These are phyloP conservation scores for Empidonax alnorum DNA, from an alignment of 2,113 vertebrate species.

Conservation along the genomic window DNA sequence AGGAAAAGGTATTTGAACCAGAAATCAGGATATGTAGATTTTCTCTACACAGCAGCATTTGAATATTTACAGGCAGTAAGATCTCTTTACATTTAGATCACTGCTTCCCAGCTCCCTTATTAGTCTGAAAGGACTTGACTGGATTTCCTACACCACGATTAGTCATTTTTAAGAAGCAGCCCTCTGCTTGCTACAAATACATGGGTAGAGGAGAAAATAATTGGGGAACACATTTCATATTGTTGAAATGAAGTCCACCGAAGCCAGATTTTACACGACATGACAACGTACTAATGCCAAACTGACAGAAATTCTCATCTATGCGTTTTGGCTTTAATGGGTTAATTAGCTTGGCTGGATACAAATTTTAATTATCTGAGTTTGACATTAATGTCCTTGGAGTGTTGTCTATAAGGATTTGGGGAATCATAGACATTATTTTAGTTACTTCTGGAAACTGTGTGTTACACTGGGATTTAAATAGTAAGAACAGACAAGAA, in stretches of 20 bases:
- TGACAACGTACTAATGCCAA: constrained; percentile 53
- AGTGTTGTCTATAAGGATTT: constrained; percentile 70
- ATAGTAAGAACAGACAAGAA: constrained; percentile 65
- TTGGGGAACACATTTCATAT: background rate
- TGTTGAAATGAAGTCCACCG: constrained; percentile 33
- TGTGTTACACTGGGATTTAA: constrained; percentile 59
- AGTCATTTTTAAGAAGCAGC: background rate
- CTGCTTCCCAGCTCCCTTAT: background rate
- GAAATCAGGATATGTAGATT: background rate
- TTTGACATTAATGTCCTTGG: constrained; percentile 70
- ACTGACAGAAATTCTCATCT: constrained; percentile 63
- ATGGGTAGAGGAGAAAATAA: background rate
- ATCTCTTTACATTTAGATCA: background rate
- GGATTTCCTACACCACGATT: background rate
- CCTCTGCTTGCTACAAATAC: background rate
- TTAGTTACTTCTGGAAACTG: constrained; percentile 72
- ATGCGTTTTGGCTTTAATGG: constrained; percentile 52
- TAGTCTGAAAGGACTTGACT: background rate
- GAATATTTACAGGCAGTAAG: background rate
- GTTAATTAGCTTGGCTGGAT: constrained; percentile 72
- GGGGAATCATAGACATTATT: constrained; percentile 63
- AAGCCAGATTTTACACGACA: constrained; percentile 50
- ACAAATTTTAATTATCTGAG: constrained; percentile 73
- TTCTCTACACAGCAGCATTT: background rate
- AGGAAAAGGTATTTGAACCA: background rate